These are phyloP conservation scores for Pollimyrus isidori DNA, from an alignment of 2,113 vertebrate genomes.

Conservation along the genomic window DNA sequence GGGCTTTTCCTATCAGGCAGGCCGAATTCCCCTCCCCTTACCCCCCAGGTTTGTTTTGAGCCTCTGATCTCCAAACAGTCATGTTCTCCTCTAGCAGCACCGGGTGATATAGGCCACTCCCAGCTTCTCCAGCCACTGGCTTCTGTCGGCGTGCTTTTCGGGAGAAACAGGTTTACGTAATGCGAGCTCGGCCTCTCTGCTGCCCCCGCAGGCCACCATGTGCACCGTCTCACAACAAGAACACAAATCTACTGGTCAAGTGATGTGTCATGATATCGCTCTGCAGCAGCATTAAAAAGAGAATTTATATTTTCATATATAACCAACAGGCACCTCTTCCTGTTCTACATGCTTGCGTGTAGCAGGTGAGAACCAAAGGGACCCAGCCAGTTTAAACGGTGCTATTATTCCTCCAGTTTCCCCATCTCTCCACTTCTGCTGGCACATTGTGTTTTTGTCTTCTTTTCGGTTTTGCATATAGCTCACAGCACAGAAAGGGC, in stretches of 20 bases:
- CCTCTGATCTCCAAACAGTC: neutral
- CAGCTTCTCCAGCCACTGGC: neutral
- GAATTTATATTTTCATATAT: neutral
- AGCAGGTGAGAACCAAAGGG: neutral
- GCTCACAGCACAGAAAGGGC: neutral
- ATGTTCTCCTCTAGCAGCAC: neutral
- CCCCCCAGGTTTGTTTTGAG: constrained; percentile 1
- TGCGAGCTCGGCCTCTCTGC: neutral
- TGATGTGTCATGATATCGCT: neutral
- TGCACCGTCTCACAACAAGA: neutral
- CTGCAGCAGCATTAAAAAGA: neutral
- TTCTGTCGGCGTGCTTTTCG: neutral
- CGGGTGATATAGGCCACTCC: neutral
- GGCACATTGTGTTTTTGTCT: neutral
- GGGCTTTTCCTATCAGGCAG: neutral
- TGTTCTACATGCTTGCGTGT: neutral
- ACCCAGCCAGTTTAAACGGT: neutral
- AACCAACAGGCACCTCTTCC: neutral
- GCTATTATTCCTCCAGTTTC: neutral
- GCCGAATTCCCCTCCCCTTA: neutral
- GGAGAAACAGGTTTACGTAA: constrained; percentile 11
- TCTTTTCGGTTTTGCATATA: neutral
- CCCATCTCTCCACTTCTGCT: neutral
- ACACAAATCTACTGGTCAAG: neutral
- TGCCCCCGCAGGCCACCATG: constrained; percentile 9